Evolutionary conservation across 1,140 invertebrate genomes (phyloP).

Genomic region (Drosophila oshimai): DNA sequence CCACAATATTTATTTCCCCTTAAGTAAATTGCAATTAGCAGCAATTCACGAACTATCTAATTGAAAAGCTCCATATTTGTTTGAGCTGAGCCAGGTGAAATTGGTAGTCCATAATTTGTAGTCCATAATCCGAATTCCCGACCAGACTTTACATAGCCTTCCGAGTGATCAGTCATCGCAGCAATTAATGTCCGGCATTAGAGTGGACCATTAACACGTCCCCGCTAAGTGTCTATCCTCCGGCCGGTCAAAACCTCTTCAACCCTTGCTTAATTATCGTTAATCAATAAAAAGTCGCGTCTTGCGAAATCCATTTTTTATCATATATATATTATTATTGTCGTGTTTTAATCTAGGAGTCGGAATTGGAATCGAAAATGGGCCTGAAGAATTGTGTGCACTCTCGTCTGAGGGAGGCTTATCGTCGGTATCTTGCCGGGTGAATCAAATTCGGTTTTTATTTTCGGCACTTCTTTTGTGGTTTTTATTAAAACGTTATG

Average conservation of each 20-base stretch:
- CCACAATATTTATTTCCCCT: constrained; percentile 31
- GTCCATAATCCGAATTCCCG: neutral
- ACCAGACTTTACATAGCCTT: constrained; percentile 65
- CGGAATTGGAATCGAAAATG: neutral
- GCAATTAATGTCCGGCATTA: constrained; percentile 68
- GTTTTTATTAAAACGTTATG: constrained; percentile 37
- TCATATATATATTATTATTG: neutral
- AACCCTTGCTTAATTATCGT: constrained; percentile 53
- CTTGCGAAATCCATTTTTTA: constrained; percentile 20
- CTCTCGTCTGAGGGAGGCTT: constrained; percentile 35
- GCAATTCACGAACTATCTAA: constrained; percentile 63
- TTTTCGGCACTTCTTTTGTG: constrained; percentile 23
- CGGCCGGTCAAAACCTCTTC: constrained; percentile 33
- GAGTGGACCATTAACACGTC: constrained; percentile 60
- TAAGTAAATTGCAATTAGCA: constrained; percentile 68
- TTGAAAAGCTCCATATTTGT: constrained; percentile 54
- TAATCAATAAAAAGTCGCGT: constrained; percentile 60
- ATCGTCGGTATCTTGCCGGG: constrained; percentile 5
- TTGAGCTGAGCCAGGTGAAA: constrained; percentile 38
- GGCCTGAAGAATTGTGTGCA: neutral
- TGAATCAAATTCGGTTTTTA: constrained; percentile 33
- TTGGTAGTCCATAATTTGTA: neutral
- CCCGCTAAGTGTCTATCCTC: constrained; percentile 48
- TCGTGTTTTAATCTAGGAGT: neutral
- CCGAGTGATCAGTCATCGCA: constrained; percentile 28